A percentile compares a stretch with the other conserved stretches of the same genome.
Evolutionary conservation across 2,797 vertebrate genomes (phyloP).

Genomic region (Phoxinus dragarum): DNA sequence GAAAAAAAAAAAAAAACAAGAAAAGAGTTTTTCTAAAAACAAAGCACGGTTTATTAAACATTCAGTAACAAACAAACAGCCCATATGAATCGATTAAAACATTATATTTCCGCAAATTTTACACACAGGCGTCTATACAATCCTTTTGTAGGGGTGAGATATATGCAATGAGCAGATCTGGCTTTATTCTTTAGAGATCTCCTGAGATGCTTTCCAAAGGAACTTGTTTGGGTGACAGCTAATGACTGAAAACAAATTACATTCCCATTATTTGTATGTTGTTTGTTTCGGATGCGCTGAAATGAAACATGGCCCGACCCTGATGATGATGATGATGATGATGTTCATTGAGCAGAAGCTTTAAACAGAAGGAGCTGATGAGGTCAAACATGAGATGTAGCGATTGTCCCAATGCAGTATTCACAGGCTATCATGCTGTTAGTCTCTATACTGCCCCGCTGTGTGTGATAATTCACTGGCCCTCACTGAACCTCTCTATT

Average conservation of each 20-base stretch:
- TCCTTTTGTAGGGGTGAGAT: conserved; percentile 46
- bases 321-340: neutral
- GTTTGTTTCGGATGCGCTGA: conserved; percentile 10
- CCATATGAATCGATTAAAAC: conserved; percentile 62
- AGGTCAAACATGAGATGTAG: conserved; percentile 1
- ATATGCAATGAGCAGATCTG: conserved; percentile 8
- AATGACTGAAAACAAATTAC: neutral
- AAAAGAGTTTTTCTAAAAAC: conserved; percentile 53
- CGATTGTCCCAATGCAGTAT: conserved; percentile 24
- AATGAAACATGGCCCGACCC: neutral
- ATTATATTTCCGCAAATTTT: conserved; percentile 56
- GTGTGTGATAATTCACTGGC: neutral
- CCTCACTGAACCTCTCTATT: neutral
- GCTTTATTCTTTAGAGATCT: conserved; percentile 22
- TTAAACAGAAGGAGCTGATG: conserved; percentile 8
- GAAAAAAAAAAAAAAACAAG: neutral
- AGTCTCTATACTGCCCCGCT: no score
- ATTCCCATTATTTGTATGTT: neutral
- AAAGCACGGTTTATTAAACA: conserved; percentile 69
- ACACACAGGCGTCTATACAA: conserved; percentile 65
- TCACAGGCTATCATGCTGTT: conserved; percentile 23
- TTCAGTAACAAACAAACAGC: conserved; percentile 70
- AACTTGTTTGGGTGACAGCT: neutral
- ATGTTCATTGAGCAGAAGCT: neutral
- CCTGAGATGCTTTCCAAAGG: conserved; percentile 4